Evolutionary conservation across 2,797 vertebrate genomes (phyloP).

Genomic region (Lithobates sylvaticus): DNA sequence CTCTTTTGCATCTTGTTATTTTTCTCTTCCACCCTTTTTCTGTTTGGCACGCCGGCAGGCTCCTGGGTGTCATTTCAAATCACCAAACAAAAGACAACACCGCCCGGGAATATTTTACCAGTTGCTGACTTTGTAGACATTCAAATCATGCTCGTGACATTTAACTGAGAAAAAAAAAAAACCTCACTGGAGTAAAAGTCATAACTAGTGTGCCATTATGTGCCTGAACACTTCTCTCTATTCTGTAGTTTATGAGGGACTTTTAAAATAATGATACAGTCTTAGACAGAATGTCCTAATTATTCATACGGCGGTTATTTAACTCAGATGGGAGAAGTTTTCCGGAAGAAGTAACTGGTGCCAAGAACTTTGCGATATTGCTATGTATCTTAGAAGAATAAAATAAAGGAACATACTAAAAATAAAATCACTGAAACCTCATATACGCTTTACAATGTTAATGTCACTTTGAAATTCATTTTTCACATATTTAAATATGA

Average conservation of each 20-base stretch:
- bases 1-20: no score
- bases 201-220: background rate
- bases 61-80: slow-evolving; percentile 4
- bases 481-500: no score
- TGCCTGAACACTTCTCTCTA: slow-evolving; percentile 8
- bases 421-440: no score
- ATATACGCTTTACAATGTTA: no score
- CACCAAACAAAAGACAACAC: background rate
- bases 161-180: slow-evolving; percentile 26
- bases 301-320: slow-evolving; percentile 1
- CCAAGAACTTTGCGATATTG: background rate
- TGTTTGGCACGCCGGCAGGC: no score
- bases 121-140: slow-evolving; percentile 13
- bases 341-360: background rate
- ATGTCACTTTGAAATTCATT: no score
- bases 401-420: no score
- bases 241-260: slow-evolving; percentile 6
- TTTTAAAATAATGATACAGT: slow-evolving; percentile 12
- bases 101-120: background rate
- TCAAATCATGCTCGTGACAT: slow-evolving; percentile 34
- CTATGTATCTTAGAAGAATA: background rate
- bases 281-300: slow-evolving; percentile 6
- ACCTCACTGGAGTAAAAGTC: slow-evolving; percentile 16
- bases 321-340: background rate
- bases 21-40: no score